phyloP scores from a whole-genome alignment of 1,140 invertebrate species.

The Drosophila jambulina region DNA sequence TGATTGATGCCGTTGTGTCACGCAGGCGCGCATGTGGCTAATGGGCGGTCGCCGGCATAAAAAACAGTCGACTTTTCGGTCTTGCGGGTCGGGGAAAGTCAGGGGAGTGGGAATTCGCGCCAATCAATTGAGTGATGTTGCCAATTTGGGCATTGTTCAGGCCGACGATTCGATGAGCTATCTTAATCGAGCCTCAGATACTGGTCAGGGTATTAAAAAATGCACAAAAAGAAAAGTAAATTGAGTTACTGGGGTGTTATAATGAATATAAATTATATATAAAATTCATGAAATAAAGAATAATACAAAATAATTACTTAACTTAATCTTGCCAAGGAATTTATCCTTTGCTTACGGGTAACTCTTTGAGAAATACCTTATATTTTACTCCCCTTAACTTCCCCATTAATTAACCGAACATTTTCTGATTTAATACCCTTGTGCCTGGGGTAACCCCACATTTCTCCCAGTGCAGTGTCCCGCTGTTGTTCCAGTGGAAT shows the following conservation, averaged over 20 bases:
- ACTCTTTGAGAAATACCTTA: too few relatives aligned
- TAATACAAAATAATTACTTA: too few relatives aligned
- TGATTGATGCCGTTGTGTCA: slow-evolving; percentile 85
- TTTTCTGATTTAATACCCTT: background rate
- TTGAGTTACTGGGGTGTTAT: too few relatives aligned
- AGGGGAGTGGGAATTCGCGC: slow-evolving; percentile 36
- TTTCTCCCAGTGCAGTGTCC: slow-evolving; percentile 45
- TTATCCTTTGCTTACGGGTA: too few relatives aligned
- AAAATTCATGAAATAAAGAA: background rate
- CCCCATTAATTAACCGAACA: background rate
- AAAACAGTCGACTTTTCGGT: slow-evolving; percentile 28
- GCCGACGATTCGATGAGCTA: slow-evolving; percentile 35
- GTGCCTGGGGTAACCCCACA: background rate
- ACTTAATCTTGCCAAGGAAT: too few relatives aligned
- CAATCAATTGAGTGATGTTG: slow-evolving; percentile 80
- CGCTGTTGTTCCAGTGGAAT: slow-evolving; percentile 68
- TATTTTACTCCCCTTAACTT: background rate
- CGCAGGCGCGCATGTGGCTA: slow-evolving; percentile 85
- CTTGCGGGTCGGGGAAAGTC: background rate
- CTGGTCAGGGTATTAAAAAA: background rate
- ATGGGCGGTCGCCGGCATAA: slow-evolving; percentile 68
- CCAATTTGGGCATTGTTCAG: slow-evolving; percentile 54
- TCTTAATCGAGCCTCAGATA: slow-evolving; percentile 30
- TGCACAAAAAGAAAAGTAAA: slow-evolving; percentile 17
- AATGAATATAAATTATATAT: background rate